Evolutionary conservation across 2,113 vertebrate species (phyloP).

Genomic region (Scatophagus argus): DNA sequence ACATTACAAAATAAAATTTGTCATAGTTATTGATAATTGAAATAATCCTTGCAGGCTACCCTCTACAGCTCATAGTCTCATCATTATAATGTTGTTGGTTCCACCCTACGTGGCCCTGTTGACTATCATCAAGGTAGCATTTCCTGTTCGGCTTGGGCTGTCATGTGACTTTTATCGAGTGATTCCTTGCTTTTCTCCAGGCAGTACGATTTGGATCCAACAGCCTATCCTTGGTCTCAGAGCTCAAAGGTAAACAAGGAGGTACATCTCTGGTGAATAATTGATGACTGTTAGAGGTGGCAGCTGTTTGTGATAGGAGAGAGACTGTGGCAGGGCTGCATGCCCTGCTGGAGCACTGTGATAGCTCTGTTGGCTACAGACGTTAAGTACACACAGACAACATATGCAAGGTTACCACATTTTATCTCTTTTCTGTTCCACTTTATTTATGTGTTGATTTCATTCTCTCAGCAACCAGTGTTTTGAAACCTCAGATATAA

Average conservation of each 20-base stretch:
- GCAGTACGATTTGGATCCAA: slow-evolving; percentile 1
- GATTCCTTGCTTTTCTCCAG: background rate
- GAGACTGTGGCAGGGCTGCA: slow-evolving; percentile 35
- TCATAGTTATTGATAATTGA: too few relatives aligned
- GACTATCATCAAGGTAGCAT: slow-evolving; percentile 10
- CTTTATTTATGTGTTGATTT: slow-evolving; percentile 22
- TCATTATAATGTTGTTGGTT: background rate
- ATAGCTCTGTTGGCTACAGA: slow-evolving; percentile 36
- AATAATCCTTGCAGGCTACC: background rate
- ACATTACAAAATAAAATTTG: background rate
- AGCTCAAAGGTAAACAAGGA: slow-evolving; percentile 77
- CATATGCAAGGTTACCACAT: slow-evolving; percentile 37
- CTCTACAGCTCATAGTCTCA: background rate
- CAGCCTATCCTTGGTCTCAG: slow-evolving; percentile 39
- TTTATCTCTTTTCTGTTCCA: background rate
- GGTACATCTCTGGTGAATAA: slow-evolving; percentile 76
- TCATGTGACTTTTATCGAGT: background rate
- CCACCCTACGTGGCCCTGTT: background rate
- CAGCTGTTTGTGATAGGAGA: slow-evolving; percentile 67
- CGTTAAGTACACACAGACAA: slow-evolving; percentile 42
- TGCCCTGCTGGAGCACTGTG: slow-evolving; percentile 41
- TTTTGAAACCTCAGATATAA: slow-evolving; percentile 13
- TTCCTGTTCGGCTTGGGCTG: slow-evolving; percentile 1
- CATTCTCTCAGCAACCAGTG: background rate
- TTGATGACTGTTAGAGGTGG: slow-evolving; percentile 66